Base-by-base conservation (phyloP, 2,797 vertebrate species). In the Smutsia temminckii region DNA sequence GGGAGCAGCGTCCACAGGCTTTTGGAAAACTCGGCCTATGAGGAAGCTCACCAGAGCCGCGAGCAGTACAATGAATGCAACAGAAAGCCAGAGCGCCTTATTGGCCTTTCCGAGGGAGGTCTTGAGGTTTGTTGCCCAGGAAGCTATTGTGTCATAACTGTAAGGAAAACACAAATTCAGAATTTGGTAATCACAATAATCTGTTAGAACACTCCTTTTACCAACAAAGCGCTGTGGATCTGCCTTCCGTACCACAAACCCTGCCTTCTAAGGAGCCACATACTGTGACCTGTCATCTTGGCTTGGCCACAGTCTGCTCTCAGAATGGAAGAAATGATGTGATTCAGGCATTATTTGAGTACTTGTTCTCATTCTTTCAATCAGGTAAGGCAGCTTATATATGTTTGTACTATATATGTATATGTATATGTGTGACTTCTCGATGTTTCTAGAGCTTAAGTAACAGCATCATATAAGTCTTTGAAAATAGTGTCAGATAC, bases 11-110 rank as follows among this genome's bases (percentile, higher is more conserved):
- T 99, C 99, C 6, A 98, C 99, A 0, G 99, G 98, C 32, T 98
- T 99, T 91, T 99, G 99, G 97, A 99, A 99, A 95, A 99, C 98
- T 91, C 99, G 97, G 94, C 99, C 99, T 0, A 98, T 98, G 97
- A 99, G 97, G 95, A 99, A 98, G 6, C 99, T 99, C 32, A 99
- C 97, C 74, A 99, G 97, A 20, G 98, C 98, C 79, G 99, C 99
- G 27, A 99, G 98, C 42, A 99, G 96, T 8, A 99, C 97, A 72
- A 99, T 95, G 46, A 99, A 94, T 1, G 98, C 98, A 25, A 99
- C 85, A 6, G 99, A 99, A 53, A 99, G 94, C 98, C 99, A 99
- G 74, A 99, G 80, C 0, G 98, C 98, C 88, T 98, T 98, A 97
- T 98, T 98, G 3, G 98, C 96, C 0, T 98, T 98, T 79, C 98